Evolutionary conservation across 2,888 invertebrate genomes (phyloP).

Genomic region (Drosophila nr. perissopoda): DNA sequence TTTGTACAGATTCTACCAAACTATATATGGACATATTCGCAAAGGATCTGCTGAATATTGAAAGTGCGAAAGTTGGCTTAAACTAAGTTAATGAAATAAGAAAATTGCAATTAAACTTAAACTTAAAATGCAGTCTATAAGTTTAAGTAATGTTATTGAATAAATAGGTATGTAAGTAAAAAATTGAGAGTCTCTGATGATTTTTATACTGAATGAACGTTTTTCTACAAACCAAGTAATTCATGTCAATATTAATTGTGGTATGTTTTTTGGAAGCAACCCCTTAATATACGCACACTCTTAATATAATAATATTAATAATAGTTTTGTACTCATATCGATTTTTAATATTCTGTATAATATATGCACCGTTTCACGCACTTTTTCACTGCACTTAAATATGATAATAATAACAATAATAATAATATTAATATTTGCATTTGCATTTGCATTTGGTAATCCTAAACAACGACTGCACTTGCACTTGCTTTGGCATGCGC

Average conservation of each 20-base stretch:
- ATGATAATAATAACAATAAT: background rate
- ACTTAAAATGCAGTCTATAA: background rate
- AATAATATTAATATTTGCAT: slow-evolving; percentile 25
- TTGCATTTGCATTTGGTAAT: slow-evolving; percentile 47
- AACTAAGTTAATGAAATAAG: background rate
- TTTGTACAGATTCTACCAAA: background rate
- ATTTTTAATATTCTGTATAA: slow-evolving; percentile 40
- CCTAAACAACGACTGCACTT: slow-evolving; percentile 42
- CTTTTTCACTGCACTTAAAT: slow-evolving; percentile 48
- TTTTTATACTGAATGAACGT: slow-evolving; percentile 11
- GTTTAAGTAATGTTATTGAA: background rate
- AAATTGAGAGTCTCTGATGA: background rate
- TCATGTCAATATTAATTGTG: slow-evolving; percentile 41
- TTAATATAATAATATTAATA: slow-evolving; percentile 23
- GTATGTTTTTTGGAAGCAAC: slow-evolving; percentile 43
- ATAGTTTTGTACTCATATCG: slow-evolving; percentile 24
- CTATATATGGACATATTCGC: background rate
- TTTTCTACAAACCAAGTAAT: slow-evolving; percentile 3
- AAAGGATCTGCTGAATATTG: background rate
- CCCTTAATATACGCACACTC: slow-evolving; percentile 9
- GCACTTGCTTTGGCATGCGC: slow-evolving; percentile 62
- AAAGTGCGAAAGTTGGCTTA: background rate
- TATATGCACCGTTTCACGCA: slow-evolving; percentile 47
- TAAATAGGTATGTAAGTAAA: background rate
- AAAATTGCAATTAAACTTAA: background rate